Evolutionary conservation across 2,113 vertebrate species (phyloP).

Genomic region (Strix aluco): DNA sequence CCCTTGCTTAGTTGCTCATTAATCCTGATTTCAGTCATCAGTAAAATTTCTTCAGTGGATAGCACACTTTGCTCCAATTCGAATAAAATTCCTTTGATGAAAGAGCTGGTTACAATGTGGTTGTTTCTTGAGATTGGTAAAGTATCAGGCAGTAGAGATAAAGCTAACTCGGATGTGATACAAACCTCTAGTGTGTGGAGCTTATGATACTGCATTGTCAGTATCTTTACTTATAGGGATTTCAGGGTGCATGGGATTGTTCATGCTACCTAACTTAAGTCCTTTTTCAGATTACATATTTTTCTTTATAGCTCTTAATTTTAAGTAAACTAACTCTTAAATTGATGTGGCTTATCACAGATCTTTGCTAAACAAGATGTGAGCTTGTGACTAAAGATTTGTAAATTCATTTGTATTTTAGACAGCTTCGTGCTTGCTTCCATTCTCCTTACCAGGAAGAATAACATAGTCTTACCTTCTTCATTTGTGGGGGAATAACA

Average conservation of each 20-base stretch:
- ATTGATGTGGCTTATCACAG: neutral
- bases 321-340: neutral
- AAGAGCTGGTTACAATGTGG: neutral
- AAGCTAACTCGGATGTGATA: neutral
- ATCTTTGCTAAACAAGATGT: constrained; percentile 21
- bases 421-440: neutral
- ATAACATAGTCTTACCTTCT: neutral
- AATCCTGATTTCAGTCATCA: neutral
- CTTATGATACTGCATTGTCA: neutral
- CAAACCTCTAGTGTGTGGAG: neutral
- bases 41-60: neutral
- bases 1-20: neutral
- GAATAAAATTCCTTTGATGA: neutral
- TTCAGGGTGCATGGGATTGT: neutral
- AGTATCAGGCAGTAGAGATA: neutral
- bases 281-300: neutral
- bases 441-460: neutral
- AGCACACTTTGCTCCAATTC: neutral
- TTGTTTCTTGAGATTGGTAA: neutral
- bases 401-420: neutral
- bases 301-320: constrained; percentile 34
- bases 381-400: neutral
- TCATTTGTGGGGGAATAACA: neutral
- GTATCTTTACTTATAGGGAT: neutral
- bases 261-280: neutral